Percentiles rank a stretch among this genome's conserved stretches.
These are phyloP conservation scores for Mimas tiliae DNA, from an alignment of 2,888 invertebrate species.

Conservation along the genomic window DNA sequence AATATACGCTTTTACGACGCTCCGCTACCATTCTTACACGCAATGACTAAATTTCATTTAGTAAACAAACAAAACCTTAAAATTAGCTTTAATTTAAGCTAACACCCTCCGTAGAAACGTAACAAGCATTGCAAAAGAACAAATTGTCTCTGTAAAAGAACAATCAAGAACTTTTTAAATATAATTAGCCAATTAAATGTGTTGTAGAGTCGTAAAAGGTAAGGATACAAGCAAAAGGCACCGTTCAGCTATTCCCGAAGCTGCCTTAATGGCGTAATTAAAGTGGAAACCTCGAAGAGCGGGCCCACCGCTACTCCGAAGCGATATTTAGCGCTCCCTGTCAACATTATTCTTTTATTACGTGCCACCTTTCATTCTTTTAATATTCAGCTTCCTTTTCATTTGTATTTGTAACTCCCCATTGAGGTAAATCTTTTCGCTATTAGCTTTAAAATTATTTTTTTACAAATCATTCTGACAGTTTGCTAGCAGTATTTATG, in stretches of 20 bases:
- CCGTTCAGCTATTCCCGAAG: conserved; percentile 38
- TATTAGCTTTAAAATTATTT: not conserved
- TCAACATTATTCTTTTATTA: conserved; percentile 47
- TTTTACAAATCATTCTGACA: conserved; percentile 2
- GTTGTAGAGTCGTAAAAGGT: conserved; percentile 38
- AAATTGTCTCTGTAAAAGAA: not conserved
- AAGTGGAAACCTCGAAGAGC: conserved; percentile 36
- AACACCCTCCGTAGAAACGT: not conserved
- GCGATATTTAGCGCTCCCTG: conserved; percentile 53
- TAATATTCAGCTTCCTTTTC: conserved; percentile 18
- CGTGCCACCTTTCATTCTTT: conserved; percentile 12
- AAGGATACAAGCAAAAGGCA: conserved; percentile 40
- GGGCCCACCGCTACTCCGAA: conserved; percentile 35
- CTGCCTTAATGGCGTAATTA: conserved; percentile 54
- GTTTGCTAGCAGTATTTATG: not conserved
- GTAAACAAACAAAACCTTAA: not conserved
- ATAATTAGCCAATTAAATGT: conserved; percentile 33
- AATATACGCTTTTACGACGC: not conserved
- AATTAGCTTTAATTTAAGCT: not conserved
- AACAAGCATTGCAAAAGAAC: not conserved
- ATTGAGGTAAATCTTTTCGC: not conserved
- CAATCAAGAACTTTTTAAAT: conserved; percentile 11
- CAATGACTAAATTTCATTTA: not conserved
- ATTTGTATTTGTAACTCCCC: conserved; percentile 15
- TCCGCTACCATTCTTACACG: not conserved